phyloP scores from a whole-genome alignment of 1,140 invertebrate genomes.

The Cephus cinctus region DNA sequence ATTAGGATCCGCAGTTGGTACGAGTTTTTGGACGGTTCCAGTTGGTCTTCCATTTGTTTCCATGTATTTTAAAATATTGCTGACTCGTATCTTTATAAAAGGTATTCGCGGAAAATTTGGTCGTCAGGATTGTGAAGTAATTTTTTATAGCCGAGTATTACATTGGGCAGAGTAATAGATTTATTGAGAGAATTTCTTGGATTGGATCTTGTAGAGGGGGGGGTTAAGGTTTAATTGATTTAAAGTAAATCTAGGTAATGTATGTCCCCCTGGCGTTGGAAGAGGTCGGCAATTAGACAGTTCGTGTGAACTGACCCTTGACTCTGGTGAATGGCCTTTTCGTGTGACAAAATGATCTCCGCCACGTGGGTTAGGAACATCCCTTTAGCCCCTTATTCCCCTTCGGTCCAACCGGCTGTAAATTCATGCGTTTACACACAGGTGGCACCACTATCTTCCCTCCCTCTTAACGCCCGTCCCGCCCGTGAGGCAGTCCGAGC shows the following conservation, averaged over 20 bases:
- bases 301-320: neutral
- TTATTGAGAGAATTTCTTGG: no score
- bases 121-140: no score
- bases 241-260: neutral
- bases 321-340: constrained; percentile 16
- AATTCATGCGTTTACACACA: constrained; percentile 41
- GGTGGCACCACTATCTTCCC: constrained; percentile 36
- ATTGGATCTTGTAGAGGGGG: no score
- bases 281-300: neutral
- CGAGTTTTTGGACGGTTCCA: no score
- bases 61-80: no score
- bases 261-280: neutral
- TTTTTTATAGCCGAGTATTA: no score
- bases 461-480: constrained; percentile 18
- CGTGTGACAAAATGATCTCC: constrained; percentile 35
- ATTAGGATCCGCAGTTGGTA: no score
- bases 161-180: no score
- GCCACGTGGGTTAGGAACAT: constrained; percentile 29
- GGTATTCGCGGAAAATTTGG: no score
- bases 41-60: no score
- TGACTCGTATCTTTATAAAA: no score
- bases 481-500: constrained; percentile 18
- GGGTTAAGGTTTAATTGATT: no score
- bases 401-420: constrained; percentile 21
- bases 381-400: constrained; percentile 14